phyloP scores from a whole-genome alignment of 2,113 vertebrate genomes.

The Actinemys pallida region DNA sequence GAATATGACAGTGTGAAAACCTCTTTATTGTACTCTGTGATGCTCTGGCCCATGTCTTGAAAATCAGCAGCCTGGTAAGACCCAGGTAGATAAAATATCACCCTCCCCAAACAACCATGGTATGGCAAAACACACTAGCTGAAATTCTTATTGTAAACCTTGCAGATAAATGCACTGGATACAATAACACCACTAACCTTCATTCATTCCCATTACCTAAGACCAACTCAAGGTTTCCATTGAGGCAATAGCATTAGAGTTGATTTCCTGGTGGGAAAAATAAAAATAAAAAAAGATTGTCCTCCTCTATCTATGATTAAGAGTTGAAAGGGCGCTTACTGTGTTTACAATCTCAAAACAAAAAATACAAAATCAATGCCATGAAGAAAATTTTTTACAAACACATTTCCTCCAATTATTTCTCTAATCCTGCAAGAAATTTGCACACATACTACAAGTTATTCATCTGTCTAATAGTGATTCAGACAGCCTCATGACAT shows the following conservation, averaged over 20 bases:
- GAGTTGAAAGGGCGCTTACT: not conserved
- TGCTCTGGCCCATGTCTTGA: not conserved
- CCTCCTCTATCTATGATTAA: not conserved
- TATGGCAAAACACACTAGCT: not conserved
- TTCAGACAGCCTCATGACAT: not conserved
- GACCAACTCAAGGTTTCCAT: not conserved
- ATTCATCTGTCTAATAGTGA: not conserved
- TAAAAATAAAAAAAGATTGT: not conserved
- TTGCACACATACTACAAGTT: not conserved
- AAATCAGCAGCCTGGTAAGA: not conserved
- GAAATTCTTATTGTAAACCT: not conserved
- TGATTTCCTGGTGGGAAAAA: not conserved
- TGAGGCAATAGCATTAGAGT: not conserved
- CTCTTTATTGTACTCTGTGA: not conserved
- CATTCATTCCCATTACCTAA: not conserved
- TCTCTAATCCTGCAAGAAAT: not conserved
- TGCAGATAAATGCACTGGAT: not conserved
- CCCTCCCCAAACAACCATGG: not conserved
- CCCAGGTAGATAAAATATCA: not conserved
- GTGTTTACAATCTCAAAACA: not conserved
- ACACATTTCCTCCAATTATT: accelerated
- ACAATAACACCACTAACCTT: not conserved
- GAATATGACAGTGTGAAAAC: not conserved
- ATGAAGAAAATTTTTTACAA: not conserved
- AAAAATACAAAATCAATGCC: not conserved